Conservation (phyloP, 2,888 invertebrate genomes). For the Lordiphosa fenestrarum region DNA sequence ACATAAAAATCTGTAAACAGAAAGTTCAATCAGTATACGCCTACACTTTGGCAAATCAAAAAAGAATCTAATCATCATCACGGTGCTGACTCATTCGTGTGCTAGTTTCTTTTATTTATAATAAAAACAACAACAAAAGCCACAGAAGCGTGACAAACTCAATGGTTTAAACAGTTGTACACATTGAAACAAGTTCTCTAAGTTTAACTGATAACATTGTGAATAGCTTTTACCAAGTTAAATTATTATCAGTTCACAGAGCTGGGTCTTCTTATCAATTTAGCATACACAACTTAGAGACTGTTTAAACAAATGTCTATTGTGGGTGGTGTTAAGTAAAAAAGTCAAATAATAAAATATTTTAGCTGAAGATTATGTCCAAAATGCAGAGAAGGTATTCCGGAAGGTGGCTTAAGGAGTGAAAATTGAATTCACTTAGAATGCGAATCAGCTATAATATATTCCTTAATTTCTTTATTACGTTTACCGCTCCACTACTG, state of each 20-base stretch:
- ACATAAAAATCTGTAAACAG: too few species aligned
- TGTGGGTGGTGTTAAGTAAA: conserved; percentile 29
- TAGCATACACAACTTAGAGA: conserved; percentile 3
- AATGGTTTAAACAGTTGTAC: conserved; percentile 47
- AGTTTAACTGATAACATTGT: conserved; percentile 6
- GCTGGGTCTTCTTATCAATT: conserved; percentile 2
- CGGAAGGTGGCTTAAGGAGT: too few species aligned
- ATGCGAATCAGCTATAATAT: too few species aligned
- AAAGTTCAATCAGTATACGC: background rate
- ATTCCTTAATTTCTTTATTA: background rate
- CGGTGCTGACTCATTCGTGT: conserved; percentile 31
- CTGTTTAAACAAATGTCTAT: conserved; percentile 24
- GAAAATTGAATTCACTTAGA: too few species aligned
- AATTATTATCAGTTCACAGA: conserved; percentile 42
- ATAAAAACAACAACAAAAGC: conserved; percentile 21
- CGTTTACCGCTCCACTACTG: too few species aligned
- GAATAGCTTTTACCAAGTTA: conserved; percentile 17
- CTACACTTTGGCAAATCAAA: conserved; percentile 1
- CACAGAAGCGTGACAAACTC: conserved; percentile 51
- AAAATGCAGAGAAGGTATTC: background rate
- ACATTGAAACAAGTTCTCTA: conserved; percentile 30
- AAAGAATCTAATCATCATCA: conserved; percentile 27
- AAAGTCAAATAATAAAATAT: conserved; percentile 5
- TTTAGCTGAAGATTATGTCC: conserved; percentile 11
- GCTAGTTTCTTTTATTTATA: conserved; percentile 32